These are phyloP conservation scores for Parnassius apollo DNA, from an alignment of 2,888 invertebrate species.

Conservation along the genomic window DNA sequence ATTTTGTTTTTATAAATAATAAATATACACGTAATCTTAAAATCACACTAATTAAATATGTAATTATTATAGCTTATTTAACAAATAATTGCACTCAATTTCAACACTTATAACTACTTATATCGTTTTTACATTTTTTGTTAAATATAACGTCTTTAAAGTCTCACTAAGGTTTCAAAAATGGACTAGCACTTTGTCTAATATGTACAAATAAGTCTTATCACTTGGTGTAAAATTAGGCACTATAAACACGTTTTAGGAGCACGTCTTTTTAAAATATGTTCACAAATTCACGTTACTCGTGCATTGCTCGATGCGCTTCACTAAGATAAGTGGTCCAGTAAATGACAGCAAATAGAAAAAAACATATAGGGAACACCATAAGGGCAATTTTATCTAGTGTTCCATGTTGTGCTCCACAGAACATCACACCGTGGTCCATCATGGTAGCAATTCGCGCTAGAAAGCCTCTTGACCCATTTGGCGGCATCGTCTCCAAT, in stretches of 20 bases:
- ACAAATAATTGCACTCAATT: conserved; percentile 24
- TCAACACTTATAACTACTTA: conserved; percentile 23
- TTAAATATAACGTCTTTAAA: conserved; percentile 27
- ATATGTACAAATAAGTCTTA: conserved; percentile 58
- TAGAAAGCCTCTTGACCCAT: conserved; percentile 47
- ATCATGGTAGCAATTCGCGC: conserved; percentile 63
- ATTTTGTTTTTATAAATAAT: conserved; percentile 11
- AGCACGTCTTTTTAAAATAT: background rate
- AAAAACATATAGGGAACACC: conserved; percentile 81
- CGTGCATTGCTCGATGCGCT: conserved; percentile 61
- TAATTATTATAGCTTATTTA: conserved; percentile 12
- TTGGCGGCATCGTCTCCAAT: conserved; percentile 61
- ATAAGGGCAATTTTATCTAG: conserved; percentile 83
- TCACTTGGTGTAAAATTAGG: conserved; percentile 40
- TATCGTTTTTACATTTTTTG: conserved; percentile 20
- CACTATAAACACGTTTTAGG: conserved; percentile 37
- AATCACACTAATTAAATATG: conserved; percentile 1
- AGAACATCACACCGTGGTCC: conserved; percentile 81
- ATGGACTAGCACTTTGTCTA: conserved; percentile 68
- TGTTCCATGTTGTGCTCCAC: conserved; percentile 82
- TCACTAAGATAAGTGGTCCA: conserved; percentile 83
- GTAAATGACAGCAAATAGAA: conserved; percentile 80
- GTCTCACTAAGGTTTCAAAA: conserved; percentile 43
- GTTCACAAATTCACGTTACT: conserved; percentile 41
- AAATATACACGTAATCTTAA: conserved; percentile 17